Percentiles rank a stretch among this genome's conserved stretches.
Evolutionary conservation across 2,113 vertebrate species (phyloP).

Genomic region (Solenodon paradoxus): DNA sequence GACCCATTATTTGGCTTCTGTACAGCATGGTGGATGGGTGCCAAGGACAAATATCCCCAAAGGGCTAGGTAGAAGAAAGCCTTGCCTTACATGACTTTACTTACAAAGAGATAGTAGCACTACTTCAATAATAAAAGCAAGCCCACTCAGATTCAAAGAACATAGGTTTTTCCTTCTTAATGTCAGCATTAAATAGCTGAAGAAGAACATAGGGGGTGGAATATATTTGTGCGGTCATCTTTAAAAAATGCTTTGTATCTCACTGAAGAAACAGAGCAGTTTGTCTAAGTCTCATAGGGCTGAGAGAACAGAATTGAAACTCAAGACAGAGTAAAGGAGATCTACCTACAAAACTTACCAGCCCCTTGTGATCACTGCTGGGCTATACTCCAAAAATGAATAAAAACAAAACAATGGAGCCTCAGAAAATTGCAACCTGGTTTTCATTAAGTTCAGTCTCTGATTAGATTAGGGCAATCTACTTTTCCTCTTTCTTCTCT

Average conservation of each 20-base stretch:
- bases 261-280: background rate
- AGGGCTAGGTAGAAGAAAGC: background rate
- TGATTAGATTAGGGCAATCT: too few species aligned
- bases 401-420: too few species aligned
- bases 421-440: background rate
- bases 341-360: background rate
- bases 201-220: background rate
- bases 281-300: background rate
- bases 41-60: background rate
- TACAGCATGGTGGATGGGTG: background rate
- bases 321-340: background rate
- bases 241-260: background rate
- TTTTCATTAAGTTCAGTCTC: too few species aligned
- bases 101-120: background rate
- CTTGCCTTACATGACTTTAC: background rate
- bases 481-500: too few species aligned
- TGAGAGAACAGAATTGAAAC: background rate
- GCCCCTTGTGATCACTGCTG: background rate
- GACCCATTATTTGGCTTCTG: background rate
- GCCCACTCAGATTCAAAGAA: background rate
- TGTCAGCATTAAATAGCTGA: background rate
- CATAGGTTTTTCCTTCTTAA: background rate
- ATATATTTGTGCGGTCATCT: background rate
- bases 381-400: too few species aligned
- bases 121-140: background rate